Conservation (phyloP, 2,113 vertebrate species). For the Macrotis lagotis region DNA sequence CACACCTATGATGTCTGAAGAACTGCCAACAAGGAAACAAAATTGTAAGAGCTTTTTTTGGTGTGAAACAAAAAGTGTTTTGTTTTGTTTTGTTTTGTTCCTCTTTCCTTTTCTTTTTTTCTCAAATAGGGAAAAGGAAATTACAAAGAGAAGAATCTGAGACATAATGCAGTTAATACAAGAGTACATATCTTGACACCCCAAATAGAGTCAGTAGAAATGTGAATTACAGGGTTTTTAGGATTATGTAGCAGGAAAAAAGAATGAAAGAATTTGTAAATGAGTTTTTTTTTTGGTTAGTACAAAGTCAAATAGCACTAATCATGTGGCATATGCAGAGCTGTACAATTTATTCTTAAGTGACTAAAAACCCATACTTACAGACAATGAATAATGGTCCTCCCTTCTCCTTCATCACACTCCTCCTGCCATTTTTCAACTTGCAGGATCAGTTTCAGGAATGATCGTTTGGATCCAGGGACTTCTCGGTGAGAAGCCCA, state of each 20-base stretch:
- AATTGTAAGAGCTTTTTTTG: background rate
- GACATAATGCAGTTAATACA: background rate
- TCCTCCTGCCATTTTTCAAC: constrained; percentile 99
- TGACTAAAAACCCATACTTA: constrained; percentile 82
- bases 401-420: constrained; percentile 97
- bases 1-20: background rate
- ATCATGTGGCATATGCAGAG: background rate
- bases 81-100: too few relatives aligned
- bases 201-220: background rate
- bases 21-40: background rate
- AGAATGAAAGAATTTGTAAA: background rate
- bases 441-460: constrained; percentile 97
- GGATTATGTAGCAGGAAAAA: background rate
- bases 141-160: background rate
- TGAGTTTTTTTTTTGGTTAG: too few relatives aligned
- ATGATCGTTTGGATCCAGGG: constrained; percentile 96
- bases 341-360: too few relatives aligned
- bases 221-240: background rate
- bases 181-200: background rate
- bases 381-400: constrained; percentile 98
- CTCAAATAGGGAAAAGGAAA: background rate
- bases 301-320: background rate
- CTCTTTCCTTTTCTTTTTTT: too few relatives aligned
- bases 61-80: background rate
- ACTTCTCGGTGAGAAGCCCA: constrained; percentile 97